Base-by-base conservation (phyloP, 2,797 vertebrate species). In the Sebastes cheni region DNA sequence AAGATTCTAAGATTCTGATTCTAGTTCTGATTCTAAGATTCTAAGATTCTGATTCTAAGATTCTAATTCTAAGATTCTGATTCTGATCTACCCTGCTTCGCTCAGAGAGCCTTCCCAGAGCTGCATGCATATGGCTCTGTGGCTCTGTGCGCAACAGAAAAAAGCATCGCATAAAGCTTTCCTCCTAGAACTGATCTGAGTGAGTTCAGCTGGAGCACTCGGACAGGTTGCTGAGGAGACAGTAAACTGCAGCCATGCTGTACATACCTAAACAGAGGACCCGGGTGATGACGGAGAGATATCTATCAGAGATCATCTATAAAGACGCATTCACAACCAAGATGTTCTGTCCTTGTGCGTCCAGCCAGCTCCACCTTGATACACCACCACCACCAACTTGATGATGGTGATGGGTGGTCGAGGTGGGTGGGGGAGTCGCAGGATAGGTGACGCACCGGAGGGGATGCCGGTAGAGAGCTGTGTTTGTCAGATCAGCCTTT, bases 281-380 rank as follows among this genome's bases (percentile, higher is more conserved):
- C 29, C 22, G n/a, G 56, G 59, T 36, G 86, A 89, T 62, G 80
- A 67, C 78, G 75, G 67, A 80, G 87, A 52, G 39, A 42, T 42
- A 52, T n/a, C 50, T 52, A 52, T 52, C 20, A 52, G 50, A 52
- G 50, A 64, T 64, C 66, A 71, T 80, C 46, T 64, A 52, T 18
- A 50, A 11, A 27, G 64, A 50, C 46, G 74, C 78, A 66, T 66
- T 71, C 68, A 85, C 5, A 10, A 60, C 23, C 39, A n/a, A 67
- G 77, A 83, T 25, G 74, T 61, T 42, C 55, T 70, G 59, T 36
- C 72, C 55, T 42, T 42, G 82, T 9, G 79, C 62, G 76, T 79
- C 72, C 91, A 79, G 86, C 72, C 91, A 79, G 86, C 86, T 89
- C 89, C 88, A 64, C 91, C 91, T 88, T 77, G 18, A 42, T 42